Conservation (phyloP, 2,888 invertebrate genomes). For the Spilarctia lutea region DNA sequence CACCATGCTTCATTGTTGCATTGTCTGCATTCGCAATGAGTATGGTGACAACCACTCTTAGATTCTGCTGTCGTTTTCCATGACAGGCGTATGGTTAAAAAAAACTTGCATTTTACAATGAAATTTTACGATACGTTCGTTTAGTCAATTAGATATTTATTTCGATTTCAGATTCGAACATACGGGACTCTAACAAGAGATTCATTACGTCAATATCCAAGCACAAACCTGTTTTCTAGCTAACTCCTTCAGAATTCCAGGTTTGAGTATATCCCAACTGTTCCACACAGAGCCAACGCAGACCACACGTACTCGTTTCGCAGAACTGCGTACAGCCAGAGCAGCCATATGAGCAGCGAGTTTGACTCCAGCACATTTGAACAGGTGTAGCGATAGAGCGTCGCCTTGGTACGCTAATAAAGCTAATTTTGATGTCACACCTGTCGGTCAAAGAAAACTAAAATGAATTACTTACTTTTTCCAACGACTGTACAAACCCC, state of each 20-base stretch:
- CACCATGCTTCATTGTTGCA: too few species aligned
- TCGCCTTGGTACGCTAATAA: conserved; percentile 91
- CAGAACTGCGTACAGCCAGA: conserved; percentile 89
- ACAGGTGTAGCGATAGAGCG: conserved; percentile 88
- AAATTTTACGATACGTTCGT: too few species aligned
- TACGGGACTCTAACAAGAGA: neutral
- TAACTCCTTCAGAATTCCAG: conserved; percentile 89
- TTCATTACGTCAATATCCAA: neutral
- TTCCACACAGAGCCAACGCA: conserved; percentile 98
- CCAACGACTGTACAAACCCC: too few species aligned
- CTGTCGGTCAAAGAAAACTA: conserved; percentile 63
- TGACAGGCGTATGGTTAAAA: too few species aligned
- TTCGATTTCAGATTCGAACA: neutral
- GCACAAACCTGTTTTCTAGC: conserved; percentile 73
- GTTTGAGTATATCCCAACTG: conserved; percentile 93
- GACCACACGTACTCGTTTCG: conserved; percentile 89
- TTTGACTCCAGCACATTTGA: conserved; percentile 89
- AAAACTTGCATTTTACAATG: too few species aligned
- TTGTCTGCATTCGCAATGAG: too few species aligned
- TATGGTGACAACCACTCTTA: too few species aligned
- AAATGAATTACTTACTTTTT: neutral
- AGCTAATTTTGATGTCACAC: conserved; percentile 91
- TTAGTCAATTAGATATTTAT: neutral
- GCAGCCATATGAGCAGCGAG: conserved; percentile 88
- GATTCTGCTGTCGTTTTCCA: too few species aligned